phyloP scores from a whole-genome alignment of 2,888 invertebrate species.

The Ischnus inquisitorius region DNA sequence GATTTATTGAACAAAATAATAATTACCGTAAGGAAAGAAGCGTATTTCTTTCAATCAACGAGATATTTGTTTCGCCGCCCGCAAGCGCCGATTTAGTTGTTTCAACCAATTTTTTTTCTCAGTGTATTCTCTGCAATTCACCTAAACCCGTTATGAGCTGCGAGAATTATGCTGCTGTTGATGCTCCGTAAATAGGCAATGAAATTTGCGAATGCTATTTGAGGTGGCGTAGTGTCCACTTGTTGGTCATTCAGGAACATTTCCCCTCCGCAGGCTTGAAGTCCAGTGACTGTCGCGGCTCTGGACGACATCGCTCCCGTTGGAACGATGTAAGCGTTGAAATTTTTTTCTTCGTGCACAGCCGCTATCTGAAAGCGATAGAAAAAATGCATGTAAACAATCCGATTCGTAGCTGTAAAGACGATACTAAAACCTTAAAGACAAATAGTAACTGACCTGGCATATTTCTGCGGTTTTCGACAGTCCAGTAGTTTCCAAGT shows the following conservation, averaged over 20 bases:
- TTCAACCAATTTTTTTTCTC: no score
- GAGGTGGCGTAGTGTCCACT: slow-evolving; percentile 17
- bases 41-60: no score
- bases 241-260: slow-evolving; percentile 12
- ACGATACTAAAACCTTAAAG: no score
- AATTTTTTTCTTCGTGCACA: not conserved
- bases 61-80: no score
- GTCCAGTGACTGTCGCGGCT: slow-evolving; percentile 11
- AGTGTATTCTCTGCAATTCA: not conserved
- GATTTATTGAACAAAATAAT: no score
- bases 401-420: not conserved
- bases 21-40: no score
- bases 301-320: slow-evolving; percentile 10
- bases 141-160: slow-evolving; percentile 35
- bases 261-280: slow-evolving; percentile 3
- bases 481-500: slow-evolving; percentile 34
- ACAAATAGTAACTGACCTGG: no score
- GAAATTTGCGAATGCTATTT: not conserved
- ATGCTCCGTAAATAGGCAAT: slow-evolving; percentile 18
- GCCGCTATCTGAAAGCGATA: slow-evolving; percentile 24
- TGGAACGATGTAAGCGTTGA: slow-evolving; percentile 29
- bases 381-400: not conserved
- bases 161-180: slow-evolving; percentile 20
- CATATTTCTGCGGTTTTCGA: slow-evolving; percentile 16
- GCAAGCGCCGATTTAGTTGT: no score